These are phyloP conservation scores for Clanis bilineata DNA, from an alignment of 2,888 invertebrate genomes.

Conservation along the genomic window DNA sequence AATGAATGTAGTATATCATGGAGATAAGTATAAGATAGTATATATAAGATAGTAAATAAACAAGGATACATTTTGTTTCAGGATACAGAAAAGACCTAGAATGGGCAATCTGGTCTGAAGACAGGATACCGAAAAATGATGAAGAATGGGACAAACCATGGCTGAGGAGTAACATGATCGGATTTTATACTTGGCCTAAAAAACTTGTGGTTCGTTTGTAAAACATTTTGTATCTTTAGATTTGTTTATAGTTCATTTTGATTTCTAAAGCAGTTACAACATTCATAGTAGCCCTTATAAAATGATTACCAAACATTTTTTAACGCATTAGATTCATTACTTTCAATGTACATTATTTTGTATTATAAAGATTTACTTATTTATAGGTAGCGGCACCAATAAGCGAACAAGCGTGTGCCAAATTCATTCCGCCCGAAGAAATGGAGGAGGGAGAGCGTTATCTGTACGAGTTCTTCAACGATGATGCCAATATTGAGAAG, in stretches of 20 bases:
- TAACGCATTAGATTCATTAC: too few relatives aligned
- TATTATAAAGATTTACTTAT: too few relatives aligned
- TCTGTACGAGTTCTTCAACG: constrained; percentile 85
- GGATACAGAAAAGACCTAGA: constrained; percentile 87
- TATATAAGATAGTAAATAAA: too few relatives aligned
- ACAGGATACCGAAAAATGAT: constrained; percentile 81
- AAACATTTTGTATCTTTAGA: not conserved
- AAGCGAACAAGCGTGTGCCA: constrained; percentile 82
- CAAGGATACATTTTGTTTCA: constrained; percentile 4
- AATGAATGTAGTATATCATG: too few relatives aligned
- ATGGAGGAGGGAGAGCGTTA: constrained; percentile 85
- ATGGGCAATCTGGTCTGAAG: constrained; percentile 88
- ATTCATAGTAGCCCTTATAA: too few relatives aligned
- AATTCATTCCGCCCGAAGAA: constrained; percentile 76
- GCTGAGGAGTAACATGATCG: constrained; percentile 86
- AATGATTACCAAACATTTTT: too few relatives aligned
- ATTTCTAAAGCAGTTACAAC: too few relatives aligned
- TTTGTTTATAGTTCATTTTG: too few relatives aligned
- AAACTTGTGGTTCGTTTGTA: constrained; percentile 68
- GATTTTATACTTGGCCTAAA: constrained; percentile 82
- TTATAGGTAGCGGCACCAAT: constrained; percentile 85
- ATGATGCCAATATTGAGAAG: constrained; percentile 85
- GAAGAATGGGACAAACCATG: constrained; percentile 89
- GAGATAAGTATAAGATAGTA: not conserved
- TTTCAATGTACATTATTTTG: not conserved